phyloP scores from a whole-genome alignment of 2,113 vertebrate species.

The Amia ocellicauda region DNA sequence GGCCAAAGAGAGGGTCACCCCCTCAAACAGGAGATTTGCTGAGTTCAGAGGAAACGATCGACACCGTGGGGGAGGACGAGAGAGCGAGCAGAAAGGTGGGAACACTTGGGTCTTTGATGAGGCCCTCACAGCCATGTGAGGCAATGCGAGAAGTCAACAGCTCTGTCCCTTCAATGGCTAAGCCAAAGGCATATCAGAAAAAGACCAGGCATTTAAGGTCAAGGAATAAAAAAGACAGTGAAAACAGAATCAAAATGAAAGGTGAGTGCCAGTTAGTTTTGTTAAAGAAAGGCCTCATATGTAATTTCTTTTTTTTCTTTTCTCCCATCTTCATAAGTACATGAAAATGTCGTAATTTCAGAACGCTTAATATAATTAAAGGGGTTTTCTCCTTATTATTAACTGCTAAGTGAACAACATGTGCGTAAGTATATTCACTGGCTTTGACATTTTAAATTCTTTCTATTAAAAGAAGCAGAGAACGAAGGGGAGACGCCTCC shows the following conservation, averaged over 20 bases:
- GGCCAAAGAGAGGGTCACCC: constrained; percentile 24
- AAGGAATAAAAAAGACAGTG: constrained; percentile 9
- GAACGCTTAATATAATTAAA: no score
- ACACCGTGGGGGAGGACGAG: constrained; percentile 17
- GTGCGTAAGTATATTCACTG: no score
- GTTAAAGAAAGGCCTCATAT: no score
- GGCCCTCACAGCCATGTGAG: not conserved
- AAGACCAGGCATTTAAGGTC: not conserved
- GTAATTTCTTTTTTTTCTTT: no score
- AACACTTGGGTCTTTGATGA: constrained; percentile 18
- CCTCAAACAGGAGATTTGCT: constrained; percentile 43
- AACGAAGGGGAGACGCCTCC: constrained; percentile 58
- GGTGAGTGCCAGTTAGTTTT: constrained; percentile 36
- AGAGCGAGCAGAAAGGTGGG: constrained; percentile 20
- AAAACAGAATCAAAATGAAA: constrained; percentile 19
- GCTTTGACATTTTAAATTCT: no score
- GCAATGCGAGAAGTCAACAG: constrained; percentile 13
- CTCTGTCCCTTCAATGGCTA: not conserved
- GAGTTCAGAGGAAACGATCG: constrained; percentile 30
- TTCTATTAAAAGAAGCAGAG: constrained; percentile 33
- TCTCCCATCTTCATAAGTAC: no score
- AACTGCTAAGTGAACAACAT: no score
- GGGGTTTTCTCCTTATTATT: no score
- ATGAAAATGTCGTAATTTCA: no score
- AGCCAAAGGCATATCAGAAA: constrained; percentile 16